Evolutionary conservation across 2,888 invertebrate species (phyloP).

Genomic region (Thysanoteuthis rhombus): DNA sequence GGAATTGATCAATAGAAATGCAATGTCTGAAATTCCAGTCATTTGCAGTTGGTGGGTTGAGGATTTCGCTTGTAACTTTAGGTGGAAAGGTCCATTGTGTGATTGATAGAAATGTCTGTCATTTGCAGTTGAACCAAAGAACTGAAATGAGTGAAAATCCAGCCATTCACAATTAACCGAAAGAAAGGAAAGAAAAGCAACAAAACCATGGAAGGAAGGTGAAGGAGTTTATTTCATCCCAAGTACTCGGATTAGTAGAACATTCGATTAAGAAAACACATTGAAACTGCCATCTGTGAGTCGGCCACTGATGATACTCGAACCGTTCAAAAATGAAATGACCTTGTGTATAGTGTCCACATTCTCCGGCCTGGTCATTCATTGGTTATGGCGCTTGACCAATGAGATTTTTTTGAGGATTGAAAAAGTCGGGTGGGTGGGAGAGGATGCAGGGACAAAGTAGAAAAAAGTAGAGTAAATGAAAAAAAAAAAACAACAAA

Average conservation of each 20-base stretch:
- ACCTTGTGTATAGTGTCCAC: neutral
- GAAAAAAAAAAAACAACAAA: neutral
- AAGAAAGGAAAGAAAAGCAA: neutral
- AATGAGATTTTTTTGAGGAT: neutral
- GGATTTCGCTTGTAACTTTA: no score
- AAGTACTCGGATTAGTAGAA: neutral
- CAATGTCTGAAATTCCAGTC: no score
- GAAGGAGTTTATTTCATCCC: neutral
- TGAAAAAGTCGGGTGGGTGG: neutral
- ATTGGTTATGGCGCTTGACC: neutral
- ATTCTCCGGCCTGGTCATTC: constrained; percentile 12
- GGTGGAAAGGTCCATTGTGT: no score
- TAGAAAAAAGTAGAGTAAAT: neutral
- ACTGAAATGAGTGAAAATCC: no score
- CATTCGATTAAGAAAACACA: neutral
- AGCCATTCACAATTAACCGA: no score
- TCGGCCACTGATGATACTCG: neutral
- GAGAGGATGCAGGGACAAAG: neutral
- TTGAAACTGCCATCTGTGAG: neutral
- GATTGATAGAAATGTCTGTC: no score
- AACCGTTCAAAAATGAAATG: neutral
- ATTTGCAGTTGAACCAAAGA: no score
- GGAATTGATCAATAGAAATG: no score
- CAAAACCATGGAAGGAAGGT: neutral
- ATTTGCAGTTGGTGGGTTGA: no score